Percentiles rank a stretch among this genome's conserved stretches.
These are phyloP conservation scores for Amyelois transitella DNA, from an alignment of 1,140 invertebrate genomes.

Conservation along the genomic window DNA sequence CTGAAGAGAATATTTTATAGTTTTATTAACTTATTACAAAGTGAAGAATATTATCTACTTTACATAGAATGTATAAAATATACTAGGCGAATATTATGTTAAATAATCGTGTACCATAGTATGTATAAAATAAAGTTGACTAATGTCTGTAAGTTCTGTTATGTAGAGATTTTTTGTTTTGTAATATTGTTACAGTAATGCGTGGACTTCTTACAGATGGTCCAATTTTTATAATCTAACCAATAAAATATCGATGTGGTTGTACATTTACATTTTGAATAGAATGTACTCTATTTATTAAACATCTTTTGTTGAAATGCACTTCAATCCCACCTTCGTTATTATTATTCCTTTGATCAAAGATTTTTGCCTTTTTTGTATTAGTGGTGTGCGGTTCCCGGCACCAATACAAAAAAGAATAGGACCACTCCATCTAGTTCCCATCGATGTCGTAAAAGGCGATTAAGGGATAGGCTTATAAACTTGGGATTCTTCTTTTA, in stretches of 20 bases:
- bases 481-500: too few relatives aligned
- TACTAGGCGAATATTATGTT: constrained; percentile 68
- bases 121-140: constrained; percentile 73
- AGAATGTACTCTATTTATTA: constrained; percentile 54
- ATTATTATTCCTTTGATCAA: too few relatives aligned
- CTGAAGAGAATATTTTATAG: constrained; percentile 72
- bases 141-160: constrained; percentile 73
- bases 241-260: constrained; percentile 74
- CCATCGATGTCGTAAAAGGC: too few relatives aligned
- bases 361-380: too few relatives aligned
- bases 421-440: too few relatives aligned
- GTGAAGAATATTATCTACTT: constrained; percentile 68
- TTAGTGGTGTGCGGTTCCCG: too few relatives aligned
- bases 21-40: constrained; percentile 75
- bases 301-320: constrained; percentile 57
- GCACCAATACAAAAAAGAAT: too few relatives aligned
- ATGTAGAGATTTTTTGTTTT: constrained; percentile 74
- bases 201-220: constrained; percentile 66
- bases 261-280: constrained; percentile 64
- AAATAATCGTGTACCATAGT: constrained; percentile 70
- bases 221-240: constrained; percentile 74
- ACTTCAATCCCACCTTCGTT: constrained; percentile 36
- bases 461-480: too few relatives aligned
- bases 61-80: constrained; percentile 72
- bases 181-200: constrained; percentile 72